Percentiles rank a stretch among this genome's conserved stretches.
Evolutionary conservation across 2,888 invertebrate species (phyloP).

Genomic region (Ctena decussata): DNA sequence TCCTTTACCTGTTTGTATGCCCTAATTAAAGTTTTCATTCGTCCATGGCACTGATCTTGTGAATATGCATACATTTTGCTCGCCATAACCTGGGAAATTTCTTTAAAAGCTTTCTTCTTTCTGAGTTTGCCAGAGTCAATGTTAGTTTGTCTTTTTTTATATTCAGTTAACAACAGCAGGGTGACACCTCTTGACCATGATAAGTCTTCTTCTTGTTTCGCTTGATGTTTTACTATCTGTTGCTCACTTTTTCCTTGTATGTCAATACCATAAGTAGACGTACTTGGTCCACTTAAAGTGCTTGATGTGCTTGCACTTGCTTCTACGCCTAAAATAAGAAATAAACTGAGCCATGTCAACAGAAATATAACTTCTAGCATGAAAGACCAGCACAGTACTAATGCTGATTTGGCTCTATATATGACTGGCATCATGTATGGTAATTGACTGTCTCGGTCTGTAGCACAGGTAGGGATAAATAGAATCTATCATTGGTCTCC

Average conservation of each 20-base stretch:
- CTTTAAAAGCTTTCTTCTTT: conserved; percentile 19
- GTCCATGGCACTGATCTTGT: conserved; percentile 14
- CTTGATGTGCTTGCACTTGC: neutral
- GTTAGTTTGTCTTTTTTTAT: conserved; percentile 22
- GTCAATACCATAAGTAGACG: neutral
- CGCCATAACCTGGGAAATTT: neutral
- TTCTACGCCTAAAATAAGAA: neutral
- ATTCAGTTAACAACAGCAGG: conserved; percentile 10
- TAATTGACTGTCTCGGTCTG: no score
- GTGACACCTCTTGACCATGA: conserved; percentile 15
- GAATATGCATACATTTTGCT: neutral
- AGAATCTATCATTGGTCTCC: no score
- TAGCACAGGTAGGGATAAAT: no score
- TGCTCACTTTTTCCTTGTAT: neutral
- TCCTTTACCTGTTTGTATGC: conserved; percentile 30
- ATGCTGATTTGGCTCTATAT: no score
- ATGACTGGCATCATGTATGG: no score
- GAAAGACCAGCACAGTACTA: no score
- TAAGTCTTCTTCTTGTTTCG: neutral
- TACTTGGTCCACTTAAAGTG: neutral
- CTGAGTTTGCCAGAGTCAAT: conserved; percentile 24
- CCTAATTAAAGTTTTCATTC: conserved; percentile 21
- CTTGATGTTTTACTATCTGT: neutral
- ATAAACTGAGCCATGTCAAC: neutral
- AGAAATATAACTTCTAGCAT: neutral